Base-by-base conservation (phyloP, 2,113 vertebrate species). In the Typhlomys cinereus region DNA sequence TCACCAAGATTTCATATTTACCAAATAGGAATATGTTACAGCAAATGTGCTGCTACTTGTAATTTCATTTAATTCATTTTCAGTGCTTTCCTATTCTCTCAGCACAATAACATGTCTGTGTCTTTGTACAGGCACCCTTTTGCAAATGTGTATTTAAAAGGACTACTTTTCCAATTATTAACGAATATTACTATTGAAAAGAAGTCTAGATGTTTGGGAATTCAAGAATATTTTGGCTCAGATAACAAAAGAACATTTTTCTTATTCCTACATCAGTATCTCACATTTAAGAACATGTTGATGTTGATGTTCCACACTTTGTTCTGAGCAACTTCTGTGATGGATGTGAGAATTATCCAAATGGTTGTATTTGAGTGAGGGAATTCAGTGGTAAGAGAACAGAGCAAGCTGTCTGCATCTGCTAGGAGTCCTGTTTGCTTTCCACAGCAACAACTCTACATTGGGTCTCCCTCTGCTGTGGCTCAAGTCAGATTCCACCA, bases 401-500 rank as follows among this genome's bases (percentile, higher is more conserved):
- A 67, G 6, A 46, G 54, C 39, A 79, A 21, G 4, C 29, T 61
- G 23, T 50, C 69, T 29, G 0, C 67, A 81, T 74, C 79, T 71
- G 57, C 59, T 46, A 86, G 11, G 7, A 27, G 14, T 2, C 57
- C 57, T 94, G 44, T 71, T 70, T 90, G 46, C 67, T 89, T 91
- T 93, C 92, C 94, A 14, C 94, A 99, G 99, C 99, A 99, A 99
- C 99, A 99, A 93, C 98, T 99, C 39, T 99, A 99, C 0, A 85
- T 99, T 81, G 99, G 99, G 13, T 99, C 99, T 0, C 98, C 99
- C 89, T 98, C 98, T 0, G 98, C 98, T 0, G 97, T 99, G 92
- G 98, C 98, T 0, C 99, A 99, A 91, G 96, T 99, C 92, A 98
- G 98, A 87, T 98, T 99, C 95, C 99, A 99, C 96, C 99, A 99